These are phyloP conservation scores for Marisa cornuarietis DNA, from an alignment of 1,140 invertebrate species.

Conservation along the genomic window DNA sequence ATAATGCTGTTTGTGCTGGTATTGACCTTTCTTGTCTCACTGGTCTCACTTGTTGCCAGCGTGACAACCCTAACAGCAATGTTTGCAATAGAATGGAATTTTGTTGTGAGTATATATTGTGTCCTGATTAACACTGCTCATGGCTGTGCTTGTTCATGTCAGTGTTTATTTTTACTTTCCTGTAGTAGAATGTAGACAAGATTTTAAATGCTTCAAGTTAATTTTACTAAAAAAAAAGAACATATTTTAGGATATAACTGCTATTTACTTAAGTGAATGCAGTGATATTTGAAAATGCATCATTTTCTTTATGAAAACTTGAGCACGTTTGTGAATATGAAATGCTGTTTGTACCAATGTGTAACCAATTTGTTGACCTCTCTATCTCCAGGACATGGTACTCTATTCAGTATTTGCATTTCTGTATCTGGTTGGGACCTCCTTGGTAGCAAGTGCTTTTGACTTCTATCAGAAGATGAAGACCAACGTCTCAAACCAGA, in stretches of 20 bases:
- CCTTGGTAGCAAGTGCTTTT: conserved; percentile 54
- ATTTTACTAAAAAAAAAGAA: neutral
- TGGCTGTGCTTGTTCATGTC: too few relatives aligned
- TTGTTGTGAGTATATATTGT: conserved; percentile 33
- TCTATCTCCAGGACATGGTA: conserved; percentile 45
- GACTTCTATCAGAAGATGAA: conserved; percentile 54
- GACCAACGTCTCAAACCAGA: conserved; percentile 39
- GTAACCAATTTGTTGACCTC: neutral
- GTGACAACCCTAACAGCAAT: conserved; percentile 38
- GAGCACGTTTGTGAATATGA: neutral
- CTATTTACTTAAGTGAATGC: neutral
- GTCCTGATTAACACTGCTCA: neutral
- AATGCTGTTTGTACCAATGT: neutral
- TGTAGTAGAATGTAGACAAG: neutral
- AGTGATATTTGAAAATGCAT: neutral
- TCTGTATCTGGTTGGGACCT: conserved; percentile 49
- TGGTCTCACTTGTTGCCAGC: conserved; percentile 32
- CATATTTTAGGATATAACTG: neutral
- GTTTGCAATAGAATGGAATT: conserved; percentile 48
- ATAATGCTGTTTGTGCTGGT: conserved; percentile 52
- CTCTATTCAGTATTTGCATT: conserved; percentile 53
- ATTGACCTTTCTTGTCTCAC: conserved; percentile 39
- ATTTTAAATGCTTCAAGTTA: neutral
- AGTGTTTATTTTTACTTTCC: too few relatives aligned
- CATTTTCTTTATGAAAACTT: neutral